Base-by-base conservation (phyloP, 2,797 vertebrate genomes). In the Morus bassanus region DNA sequence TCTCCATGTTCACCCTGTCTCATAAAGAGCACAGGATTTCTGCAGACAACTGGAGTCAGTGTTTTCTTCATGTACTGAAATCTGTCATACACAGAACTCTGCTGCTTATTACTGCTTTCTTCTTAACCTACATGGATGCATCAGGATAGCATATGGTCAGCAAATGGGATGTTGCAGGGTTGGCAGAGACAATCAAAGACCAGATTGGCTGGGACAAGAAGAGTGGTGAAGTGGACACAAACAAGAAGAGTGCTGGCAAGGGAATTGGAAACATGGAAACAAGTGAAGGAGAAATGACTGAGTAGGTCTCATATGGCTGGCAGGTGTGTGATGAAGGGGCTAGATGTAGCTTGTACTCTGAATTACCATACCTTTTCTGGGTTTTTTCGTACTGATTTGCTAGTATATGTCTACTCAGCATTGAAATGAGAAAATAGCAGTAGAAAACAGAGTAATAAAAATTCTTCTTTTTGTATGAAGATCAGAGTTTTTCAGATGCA, bases 31-130 rank as follows among this genome's bases (percentile, higher is more conserved):
- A 17, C 8, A 22, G 24, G 30, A 57, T 75, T 92, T 77, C 45
- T 70, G 6, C 28, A 37, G 73, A 16, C n/a, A 74, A 1, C 24
- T 33, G 23, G 2, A 25, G 2, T 31, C 60, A 51, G 3, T 0
- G 0, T 48, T 61, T 72, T 11, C n/a, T 64, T 56, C 7, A 11
- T 0, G 0, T n/a, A 7, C 11, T 50, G 76, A 53, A 85, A 48
- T 28, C 18, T 45, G 11, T 30, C 27, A 91, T 56, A 8, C 64
- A 43, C 10, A 30, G 46, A 77, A 17, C 11, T 68, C 31, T 48
- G 9, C 43, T 53, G 17, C 41, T 56, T 87, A 15, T 61, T 73
- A 11, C 33, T 77, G 21, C 6, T 50, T 80, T 60, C 19, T 37
- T 78, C 18, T 35, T 81, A 61, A 78, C 5, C 11, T 35, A 0